Percentiles rank a stretch among this genome's conserved stretches.
Conservation (phyloP, 1,140 invertebrate genomes). For the Cherax destructor region DNA sequence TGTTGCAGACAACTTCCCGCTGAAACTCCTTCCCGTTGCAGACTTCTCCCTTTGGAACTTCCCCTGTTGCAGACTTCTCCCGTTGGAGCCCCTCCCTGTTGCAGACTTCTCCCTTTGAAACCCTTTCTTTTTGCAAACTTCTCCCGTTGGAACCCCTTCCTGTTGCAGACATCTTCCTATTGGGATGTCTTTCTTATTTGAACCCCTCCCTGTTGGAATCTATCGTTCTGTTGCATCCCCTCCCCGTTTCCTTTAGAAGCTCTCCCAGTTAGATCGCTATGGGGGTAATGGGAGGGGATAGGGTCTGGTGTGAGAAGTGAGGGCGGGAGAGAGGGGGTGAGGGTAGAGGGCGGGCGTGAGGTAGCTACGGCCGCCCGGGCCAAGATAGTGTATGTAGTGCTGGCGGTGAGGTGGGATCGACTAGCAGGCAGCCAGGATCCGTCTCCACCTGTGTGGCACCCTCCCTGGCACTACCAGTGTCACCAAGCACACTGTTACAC, state of each 20-base stretch:
- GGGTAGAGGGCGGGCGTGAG: constrained; percentile 18
- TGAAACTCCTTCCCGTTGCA: no score
- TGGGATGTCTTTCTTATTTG: background rate
- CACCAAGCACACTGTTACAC: constrained; percentile 18
- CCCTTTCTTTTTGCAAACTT: no score
- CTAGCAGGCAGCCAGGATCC: constrained; percentile 41
- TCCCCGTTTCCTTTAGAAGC: background rate
- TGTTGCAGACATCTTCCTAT: background rate
- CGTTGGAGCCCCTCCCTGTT: no score
- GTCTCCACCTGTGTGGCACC: constrained; percentile 43
- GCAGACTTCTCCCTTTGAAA: no score
- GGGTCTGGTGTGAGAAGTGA: background rate
- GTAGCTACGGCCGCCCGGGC: constrained; percentile 16
- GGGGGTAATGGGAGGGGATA: background rate
- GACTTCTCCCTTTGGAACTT: no score
- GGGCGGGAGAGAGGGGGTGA: background rate
- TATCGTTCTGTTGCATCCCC: background rate
- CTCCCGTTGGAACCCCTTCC: background rate
- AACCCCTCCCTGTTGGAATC: background rate
- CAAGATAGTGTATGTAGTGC: constrained; percentile 66
- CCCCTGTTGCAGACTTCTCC: no score
- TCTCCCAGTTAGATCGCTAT: no score
- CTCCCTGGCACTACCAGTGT: constrained; percentile 3
- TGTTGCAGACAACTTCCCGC: no score
- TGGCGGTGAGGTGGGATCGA: constrained; percentile 56